phyloP scores from a whole-genome alignment of 2,888 invertebrate genomes.

The Tineola bisselliella region DNA sequence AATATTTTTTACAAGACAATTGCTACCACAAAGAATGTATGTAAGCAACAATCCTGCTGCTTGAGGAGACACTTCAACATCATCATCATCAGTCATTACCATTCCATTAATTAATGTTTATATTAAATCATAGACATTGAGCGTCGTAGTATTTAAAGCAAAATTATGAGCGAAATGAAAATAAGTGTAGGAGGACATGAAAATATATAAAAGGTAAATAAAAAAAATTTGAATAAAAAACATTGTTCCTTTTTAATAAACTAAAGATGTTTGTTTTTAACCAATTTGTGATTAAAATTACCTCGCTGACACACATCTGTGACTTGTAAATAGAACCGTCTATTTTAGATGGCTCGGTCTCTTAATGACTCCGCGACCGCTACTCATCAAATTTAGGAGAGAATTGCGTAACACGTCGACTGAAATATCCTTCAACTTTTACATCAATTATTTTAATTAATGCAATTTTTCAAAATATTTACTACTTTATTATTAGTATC shows the following conservation, averaged over 20 bases:
- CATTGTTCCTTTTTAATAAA: background rate
- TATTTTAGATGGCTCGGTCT: conserved; percentile 48
- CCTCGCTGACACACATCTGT: conserved; percentile 58
- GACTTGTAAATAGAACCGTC: conserved; percentile 42
- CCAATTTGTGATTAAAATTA: conserved; percentile 20
- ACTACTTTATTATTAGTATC: background rate
- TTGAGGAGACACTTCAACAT: too few relatives aligned
- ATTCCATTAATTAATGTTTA: too few relatives aligned
- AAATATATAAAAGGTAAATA: too few relatives aligned
- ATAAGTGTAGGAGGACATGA: too few relatives aligned
- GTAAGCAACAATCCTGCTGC: too few relatives aligned
- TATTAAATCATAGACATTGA: too few relatives aligned
- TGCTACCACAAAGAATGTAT: too few relatives aligned
- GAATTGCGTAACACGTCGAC: conserved; percentile 31
- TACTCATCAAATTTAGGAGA: conserved; percentile 40
- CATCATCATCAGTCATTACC: too few relatives aligned
- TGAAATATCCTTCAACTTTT: conserved; percentile 12
- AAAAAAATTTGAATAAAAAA: conserved; percentile 16
- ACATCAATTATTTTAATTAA: background rate
- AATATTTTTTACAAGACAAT: too few relatives aligned
- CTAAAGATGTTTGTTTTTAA: conserved; percentile 11
- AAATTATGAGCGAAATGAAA: too few relatives aligned
- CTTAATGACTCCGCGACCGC: conserved; percentile 50
- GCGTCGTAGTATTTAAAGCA: too few relatives aligned
- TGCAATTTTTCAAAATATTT: background rate